A percentile compares a stretch with the other conserved stretches of the same genome.
phyloP scores from a whole-genome alignment of 1,140 invertebrate species.

The Propsilocerus akamusi region DNA sequence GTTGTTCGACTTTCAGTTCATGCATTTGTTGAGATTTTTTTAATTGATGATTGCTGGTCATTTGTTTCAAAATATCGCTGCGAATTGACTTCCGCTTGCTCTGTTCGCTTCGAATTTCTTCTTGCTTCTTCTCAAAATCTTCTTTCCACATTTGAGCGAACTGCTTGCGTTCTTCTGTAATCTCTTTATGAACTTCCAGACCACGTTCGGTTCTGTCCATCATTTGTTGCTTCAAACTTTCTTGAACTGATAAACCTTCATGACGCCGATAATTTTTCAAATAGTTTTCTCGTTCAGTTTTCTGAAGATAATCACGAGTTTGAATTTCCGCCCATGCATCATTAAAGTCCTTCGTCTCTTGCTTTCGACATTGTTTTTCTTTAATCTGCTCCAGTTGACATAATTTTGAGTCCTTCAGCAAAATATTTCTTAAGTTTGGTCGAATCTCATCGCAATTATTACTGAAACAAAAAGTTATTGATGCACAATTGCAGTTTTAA shows the following conservation, averaged over 20 bases:
- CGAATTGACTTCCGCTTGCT: background rate
- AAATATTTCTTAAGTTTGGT: background rate
- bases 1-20: background rate
- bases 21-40: background rate
- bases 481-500: background rate
- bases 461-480: background rate
- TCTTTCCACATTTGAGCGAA: background rate
- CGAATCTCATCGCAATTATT: background rate
- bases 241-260: background rate
- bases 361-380: background rate
- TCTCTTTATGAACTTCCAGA: background rate
- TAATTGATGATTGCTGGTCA: background rate
- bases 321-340: background rate
- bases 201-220: background rate
- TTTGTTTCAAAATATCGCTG: background rate
- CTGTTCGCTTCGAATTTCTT: background rate
- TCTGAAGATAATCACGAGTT: background rate
- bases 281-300: background rate
- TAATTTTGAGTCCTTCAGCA: background rate
- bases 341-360: background rate
- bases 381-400: background rate
- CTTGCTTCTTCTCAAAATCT: background rate
- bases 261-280: background rate
- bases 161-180: background rate
- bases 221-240: background rate